Base-by-base conservation (phyloP, 2,113 vertebrate genomes). In the Cisticola juncidis region DNA sequence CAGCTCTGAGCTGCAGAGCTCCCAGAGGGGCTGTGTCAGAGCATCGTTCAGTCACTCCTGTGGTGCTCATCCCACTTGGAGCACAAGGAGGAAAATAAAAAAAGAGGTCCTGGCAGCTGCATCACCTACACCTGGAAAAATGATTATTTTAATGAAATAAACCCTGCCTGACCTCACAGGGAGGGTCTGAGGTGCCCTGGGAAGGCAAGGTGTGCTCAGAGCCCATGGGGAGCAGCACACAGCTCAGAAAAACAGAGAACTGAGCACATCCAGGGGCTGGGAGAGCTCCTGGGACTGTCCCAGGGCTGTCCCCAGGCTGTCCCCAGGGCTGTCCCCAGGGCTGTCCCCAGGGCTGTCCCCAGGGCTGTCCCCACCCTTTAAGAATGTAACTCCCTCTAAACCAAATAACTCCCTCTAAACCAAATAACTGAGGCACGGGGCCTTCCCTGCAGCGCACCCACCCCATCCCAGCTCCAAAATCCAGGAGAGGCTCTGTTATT, bases 241-340 rank as follows among this genome's bases (percentile, higher is more conserved):
- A 3, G 15, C 24, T 9, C 16, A 62, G 6, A 4, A 12, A 11
- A 24, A 1, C 1, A n/a, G 14, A 12, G 4, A 19, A 22, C 2
- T 0, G 0, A 29, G 40, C 0, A 2, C 1, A 5, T 17, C 36
- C 0, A 6, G 24, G 60, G 14, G 40, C 6, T 5, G 0, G 71
- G 14, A 61, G 17, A 2, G 1, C 26, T 14, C 47, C 61, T 1
- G 9, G 15, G 31, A 40, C 24, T n/a, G n/a, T n/a, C 17, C 24
- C 61, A 44, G 68, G 19, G 51, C 5, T 1, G 3, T 2, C 6
- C 61, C 71, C 61, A 73, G 50, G 2, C 62, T 82, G 28, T 9
- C 53, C 50, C 23, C 4, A 68, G 23, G 13, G 6, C 42, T 42
- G 13, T 11, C 38, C 11, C 42, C 42, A 42, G 42, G 13, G 13